phyloP scores from a whole-genome alignment of 23 tunicate species.

The Corella eumyota region DNA sequence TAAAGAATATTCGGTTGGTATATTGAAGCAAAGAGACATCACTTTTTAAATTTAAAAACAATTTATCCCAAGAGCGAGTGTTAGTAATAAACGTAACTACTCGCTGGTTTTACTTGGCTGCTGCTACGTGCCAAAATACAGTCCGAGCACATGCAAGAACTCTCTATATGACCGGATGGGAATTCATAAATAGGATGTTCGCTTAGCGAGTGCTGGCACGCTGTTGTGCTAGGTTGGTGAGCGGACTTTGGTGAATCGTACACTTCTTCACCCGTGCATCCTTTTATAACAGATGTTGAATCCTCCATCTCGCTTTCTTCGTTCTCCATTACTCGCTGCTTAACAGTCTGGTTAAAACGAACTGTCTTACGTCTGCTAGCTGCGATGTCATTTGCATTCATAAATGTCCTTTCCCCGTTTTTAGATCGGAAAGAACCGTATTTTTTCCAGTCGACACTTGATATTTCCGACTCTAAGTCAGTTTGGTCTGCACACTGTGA shows the following conservation, averaged over 20 bases:
- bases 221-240: not conserved
- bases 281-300: constrained; percentile 76
- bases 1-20: too few relatives aligned
- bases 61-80: not conserved
- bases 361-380: constrained; percentile 63
- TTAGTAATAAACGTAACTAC: constrained; percentile 16
- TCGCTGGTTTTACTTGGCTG: constrained; percentile 48
- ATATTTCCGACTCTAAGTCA: not conserved
- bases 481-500: not conserved
- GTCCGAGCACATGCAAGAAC: constrained; percentile 88
- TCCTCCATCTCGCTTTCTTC: constrained; percentile 63
- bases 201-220: constrained; percentile 1
- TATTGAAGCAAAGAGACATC: too few relatives aligned
- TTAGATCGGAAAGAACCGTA: constrained; percentile 72
- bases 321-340: constrained; percentile 61
- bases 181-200: constrained; percentile 81
- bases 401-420: constrained; percentile 42
- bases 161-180: constrained; percentile 82
- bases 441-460: constrained; percentile 11
- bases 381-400: not conserved
- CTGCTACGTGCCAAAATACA: constrained; percentile 65
- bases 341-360: constrained; percentile 79
- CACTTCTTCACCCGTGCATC: constrained; percentile 10
- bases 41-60: too few relatives aligned
- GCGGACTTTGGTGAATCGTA: constrained; percentile 7